A percentile compares a stretch with the other conserved stretches of the same genome.
These are phyloP conservation scores for Monopterus albus DNA, from an alignment of 2,113 vertebrate species.

Conservation along the genomic window DNA sequence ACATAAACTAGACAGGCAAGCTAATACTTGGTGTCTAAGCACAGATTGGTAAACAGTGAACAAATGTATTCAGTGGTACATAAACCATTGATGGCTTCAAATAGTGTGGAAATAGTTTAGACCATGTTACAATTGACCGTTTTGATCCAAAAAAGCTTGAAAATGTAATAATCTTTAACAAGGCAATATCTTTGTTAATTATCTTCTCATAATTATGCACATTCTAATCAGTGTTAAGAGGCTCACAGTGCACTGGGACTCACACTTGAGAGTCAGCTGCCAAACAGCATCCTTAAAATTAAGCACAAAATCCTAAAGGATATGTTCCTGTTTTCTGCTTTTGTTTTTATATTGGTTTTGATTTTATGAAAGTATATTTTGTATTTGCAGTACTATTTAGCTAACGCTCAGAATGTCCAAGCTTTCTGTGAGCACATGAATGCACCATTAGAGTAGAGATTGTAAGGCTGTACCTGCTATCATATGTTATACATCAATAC, in stretches of 20 bases:
- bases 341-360: not conserved
- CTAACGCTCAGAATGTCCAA: not conserved
- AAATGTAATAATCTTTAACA: conserved; percentile 2
- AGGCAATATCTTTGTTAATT: conserved; percentile 12
- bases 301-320: not conserved
- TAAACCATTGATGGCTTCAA: not conserved
- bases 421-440: not conserved
- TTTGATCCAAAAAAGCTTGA: not conserved
- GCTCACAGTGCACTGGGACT: not conserved
- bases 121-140: not conserved
- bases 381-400: not conserved
- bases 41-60: not conserved
- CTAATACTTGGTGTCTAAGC: no score
- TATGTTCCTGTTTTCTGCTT: not conserved
- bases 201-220: conserved; percentile 16
- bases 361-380: not conserved
- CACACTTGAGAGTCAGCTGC: conserved; percentile 2
- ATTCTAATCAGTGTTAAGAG: conserved; percentile 20
- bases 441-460: not conserved
- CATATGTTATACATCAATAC: not conserved
- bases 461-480: not conserved
- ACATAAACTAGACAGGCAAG: no score
- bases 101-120: not conserved
- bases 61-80: no score
- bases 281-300: not conserved